A percentile compares a stretch with the other conserved stretches of the same genome.
Evolutionary conservation across 2,888 invertebrate species (phyloP).

Genomic region (Xanthia togata): DNA sequence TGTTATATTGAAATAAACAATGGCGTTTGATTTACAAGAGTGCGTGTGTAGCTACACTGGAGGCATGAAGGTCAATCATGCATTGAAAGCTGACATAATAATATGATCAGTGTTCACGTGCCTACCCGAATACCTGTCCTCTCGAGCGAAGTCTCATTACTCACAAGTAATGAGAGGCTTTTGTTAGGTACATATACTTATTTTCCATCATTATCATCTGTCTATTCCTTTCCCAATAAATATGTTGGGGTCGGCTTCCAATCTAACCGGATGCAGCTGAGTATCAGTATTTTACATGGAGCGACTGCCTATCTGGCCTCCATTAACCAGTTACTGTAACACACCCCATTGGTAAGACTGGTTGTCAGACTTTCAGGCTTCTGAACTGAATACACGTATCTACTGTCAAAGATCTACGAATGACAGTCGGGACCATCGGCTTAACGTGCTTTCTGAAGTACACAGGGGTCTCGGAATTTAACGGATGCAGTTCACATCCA

Average conservation of each 20-base stretch:
- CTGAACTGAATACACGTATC: no score
- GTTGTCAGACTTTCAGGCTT: no score
- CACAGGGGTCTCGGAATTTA: background rate
- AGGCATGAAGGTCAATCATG: slow-evolving; percentile 52
- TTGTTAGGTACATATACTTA: background rate
- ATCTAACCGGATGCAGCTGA: background rate
- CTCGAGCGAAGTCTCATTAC: background rate
- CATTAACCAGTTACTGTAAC: background rate
- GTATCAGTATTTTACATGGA: background rate
- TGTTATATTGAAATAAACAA: slow-evolving; percentile 58
- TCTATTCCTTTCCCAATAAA: background rate
- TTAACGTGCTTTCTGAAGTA: no score
- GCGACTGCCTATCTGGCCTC: background rate
- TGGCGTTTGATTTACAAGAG: slow-evolving; percentile 57
- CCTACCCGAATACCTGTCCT: background rate
- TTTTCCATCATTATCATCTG: background rate
- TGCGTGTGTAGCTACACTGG: slow-evolving; percentile 38
- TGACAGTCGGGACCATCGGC: no score
- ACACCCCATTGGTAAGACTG: no score
- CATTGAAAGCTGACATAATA: slow-evolving; percentile 46
- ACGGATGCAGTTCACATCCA: no score
- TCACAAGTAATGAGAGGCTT: background rate
- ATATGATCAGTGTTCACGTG: slow-evolving; percentile 19
- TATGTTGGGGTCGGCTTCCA: background rate
- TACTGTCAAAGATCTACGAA: no score